Base-by-base conservation (phyloP, 1,140 invertebrate genomes). In the Trichogramma pretiosum region DNA sequence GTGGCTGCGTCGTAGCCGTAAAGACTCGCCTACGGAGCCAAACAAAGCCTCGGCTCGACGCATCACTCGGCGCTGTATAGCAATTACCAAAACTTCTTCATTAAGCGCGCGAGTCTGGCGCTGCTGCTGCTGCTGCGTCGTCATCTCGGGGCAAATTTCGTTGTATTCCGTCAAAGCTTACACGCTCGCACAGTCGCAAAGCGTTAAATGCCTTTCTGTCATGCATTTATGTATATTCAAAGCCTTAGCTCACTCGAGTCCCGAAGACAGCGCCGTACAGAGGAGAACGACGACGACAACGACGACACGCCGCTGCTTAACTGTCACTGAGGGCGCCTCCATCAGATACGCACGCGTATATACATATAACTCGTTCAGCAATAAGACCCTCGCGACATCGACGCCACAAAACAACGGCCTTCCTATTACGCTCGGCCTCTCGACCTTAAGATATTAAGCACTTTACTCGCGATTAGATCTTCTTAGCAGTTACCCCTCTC, bases 361-460 rank as follows among this genome's bases (percentile, higher is more conserved):
- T 61, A 53, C 59, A 63, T 56, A 56, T 63, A 58, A 46, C 54
- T 53, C 48, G 49, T 40, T 43, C 45, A 30, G 28, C n/a, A n/a
- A n/a, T n/a, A n/a, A n/a, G n/a, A n/a, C n/a, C n/a, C n/a, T n/a
- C n/a, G n/a, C n/a, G n/a, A n/a, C n/a, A n/a, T n/a, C n/a, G n/a
- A n/a, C n/a, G n/a, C n/a, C n/a, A n/a, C n/a, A n/a, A n/a, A n/a
- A n/a, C n/a, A n/a, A n/a, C n/a, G 50, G 50, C 56, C 56, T 57
- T 53, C 49, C 50, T 33, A 57, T 58, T 59, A 56, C 56, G 54
- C 21, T 45, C 46, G 40, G 49, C 51, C 40, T 58, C 58, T 59
- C 64, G 64, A 70, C 64, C 67, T 71, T 64, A 65, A 69, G 68
- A 72, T 71, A 72, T 72, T 72, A 72, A 72, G 67, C 68, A 71